These are phyloP conservation scores for Dendropsophus ebraccatus DNA, from an alignment of 2,113 vertebrate genomes.

Conservation along the genomic window DNA sequence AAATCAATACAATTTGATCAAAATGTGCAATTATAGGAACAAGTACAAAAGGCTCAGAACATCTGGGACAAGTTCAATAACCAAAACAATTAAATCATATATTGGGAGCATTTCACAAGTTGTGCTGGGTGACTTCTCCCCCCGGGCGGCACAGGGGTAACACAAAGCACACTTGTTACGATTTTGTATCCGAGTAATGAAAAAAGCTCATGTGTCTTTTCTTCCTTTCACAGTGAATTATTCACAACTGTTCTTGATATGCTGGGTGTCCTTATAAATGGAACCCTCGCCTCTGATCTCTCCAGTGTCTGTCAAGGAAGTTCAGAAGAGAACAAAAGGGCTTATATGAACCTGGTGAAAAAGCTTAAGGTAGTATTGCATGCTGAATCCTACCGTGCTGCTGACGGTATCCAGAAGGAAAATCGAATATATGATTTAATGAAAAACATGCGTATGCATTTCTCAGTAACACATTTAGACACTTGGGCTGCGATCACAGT, in stretches of 20 bases:
- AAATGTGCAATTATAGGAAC: background rate
- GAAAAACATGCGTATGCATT: background rate
- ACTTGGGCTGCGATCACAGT: background rate
- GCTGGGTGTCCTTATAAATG: slow-evolving; percentile 75
- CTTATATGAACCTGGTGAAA: slow-evolving; percentile 73
- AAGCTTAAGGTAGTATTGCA: slow-evolving; percentile 71
- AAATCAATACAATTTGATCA: background rate
- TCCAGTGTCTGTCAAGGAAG: slow-evolving; percentile 69
- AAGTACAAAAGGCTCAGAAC: background rate
- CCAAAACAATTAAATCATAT: slow-evolving; percentile 8
- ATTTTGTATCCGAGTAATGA: background rate
- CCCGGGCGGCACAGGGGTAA: background rate
- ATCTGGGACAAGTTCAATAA: slow-evolving; percentile 16
- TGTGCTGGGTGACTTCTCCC: background rate
- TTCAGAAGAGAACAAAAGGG: slow-evolving; percentile 73
- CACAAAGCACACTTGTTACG: slow-evolving; percentile 8
- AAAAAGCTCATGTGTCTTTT: background rate
- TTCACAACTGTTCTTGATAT: slow-evolving; percentile 73
- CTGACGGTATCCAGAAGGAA: background rate
- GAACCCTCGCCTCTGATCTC: slow-evolving; percentile 69
- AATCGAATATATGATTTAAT: slow-evolving; percentile 8
- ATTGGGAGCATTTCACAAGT: background rate
- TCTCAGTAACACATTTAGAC: background rate
- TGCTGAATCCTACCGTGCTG: background rate
- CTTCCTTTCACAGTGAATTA: slow-evolving; percentile 66